phyloP scores from a whole-genome alignment of 2,113 vertebrate species.

The Callipepla californica region DNA sequence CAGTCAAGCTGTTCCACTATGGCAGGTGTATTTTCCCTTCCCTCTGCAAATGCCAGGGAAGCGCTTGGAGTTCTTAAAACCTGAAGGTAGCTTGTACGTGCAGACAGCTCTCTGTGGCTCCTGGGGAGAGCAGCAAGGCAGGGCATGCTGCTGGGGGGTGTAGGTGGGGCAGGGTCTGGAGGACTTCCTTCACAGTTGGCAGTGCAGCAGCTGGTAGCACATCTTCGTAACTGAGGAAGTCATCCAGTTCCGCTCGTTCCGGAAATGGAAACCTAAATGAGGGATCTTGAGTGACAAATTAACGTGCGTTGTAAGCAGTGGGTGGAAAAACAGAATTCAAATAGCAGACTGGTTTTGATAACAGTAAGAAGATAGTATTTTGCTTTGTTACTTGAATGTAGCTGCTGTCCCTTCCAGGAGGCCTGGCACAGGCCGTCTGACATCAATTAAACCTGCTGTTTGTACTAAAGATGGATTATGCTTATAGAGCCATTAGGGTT shows the following conservation, averaged over 20 bases:
- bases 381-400: not conserved
- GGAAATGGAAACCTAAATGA: not conserved
- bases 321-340: not conserved
- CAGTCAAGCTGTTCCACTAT: not conserved
- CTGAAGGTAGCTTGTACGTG: not conserved
- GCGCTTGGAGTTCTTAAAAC: not conserved
- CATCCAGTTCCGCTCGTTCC: not conserved
- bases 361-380: not conserved
- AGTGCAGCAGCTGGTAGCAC: not conserved
- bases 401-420: not conserved
- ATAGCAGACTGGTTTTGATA: not conserved
- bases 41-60: not conserved
- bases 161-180: too few relatives aligned
- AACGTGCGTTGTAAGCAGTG: not conserved
- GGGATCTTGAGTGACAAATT: not conserved
- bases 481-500: too few relatives aligned
- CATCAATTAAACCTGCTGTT: not conserved
- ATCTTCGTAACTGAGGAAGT: not conserved
- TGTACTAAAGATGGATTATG: not conserved
- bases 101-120: fast-evolving
- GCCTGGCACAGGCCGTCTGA: not conserved
- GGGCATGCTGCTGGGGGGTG: fast-evolving
- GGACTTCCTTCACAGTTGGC: not conserved
- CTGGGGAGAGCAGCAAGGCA: fast-evolving
- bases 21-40: not conserved